Percentiles rank a stretch among this genome's conserved stretches.
phyloP scores from a whole-genome alignment of 2,888 invertebrate genomes.

The Pseudanteris insignis region DNA sequence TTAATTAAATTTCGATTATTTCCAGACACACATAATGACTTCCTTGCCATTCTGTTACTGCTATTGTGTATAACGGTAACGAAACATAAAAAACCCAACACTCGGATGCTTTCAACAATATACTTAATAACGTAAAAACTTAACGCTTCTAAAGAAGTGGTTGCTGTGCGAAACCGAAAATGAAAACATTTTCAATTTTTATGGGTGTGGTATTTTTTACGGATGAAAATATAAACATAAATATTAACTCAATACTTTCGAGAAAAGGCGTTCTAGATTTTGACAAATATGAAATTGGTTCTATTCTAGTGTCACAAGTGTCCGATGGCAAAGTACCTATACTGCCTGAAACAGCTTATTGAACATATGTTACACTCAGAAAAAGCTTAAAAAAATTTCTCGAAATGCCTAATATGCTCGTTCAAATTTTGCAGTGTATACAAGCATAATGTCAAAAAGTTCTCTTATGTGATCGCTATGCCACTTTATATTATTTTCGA shows the following conservation, averaged over 20 bases:
- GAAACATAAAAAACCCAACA: no score
- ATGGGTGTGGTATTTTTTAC: no score
- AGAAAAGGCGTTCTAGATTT: constrained; percentile 8
- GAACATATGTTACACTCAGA: constrained; percentile 1
- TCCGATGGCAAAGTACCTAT: not conserved
- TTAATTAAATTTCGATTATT: no score
- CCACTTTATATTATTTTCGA: constrained; percentile 4
- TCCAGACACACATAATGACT: no score
- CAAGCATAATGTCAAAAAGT: constrained; percentile 1
- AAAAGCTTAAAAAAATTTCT: not conserved
- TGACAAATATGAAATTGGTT: constrained; percentile 1
- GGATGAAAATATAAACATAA: no score
- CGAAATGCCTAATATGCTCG: constrained; percentile 4
- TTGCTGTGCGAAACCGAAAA: constrained; percentile 1
- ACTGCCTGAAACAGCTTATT: constrained; percentile 1
- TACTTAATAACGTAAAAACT: constrained; percentile 7
- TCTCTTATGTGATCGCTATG: not conserved
- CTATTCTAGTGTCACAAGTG: not conserved
- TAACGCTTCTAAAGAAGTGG: constrained; percentile 2
- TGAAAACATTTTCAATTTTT: no score
- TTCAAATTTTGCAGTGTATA: constrained; percentile 4
- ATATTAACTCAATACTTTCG: no score
- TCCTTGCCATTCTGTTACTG: no score
- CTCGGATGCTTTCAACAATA: no score
- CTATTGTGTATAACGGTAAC: no score